A percentile compares a stretch with the other conserved stretches of the same genome.
These are phyloP conservation scores for Pachypanchax playfairii DNA, from an alignment of 2,113 vertebrate genomes.

Conservation along the genomic window DNA sequence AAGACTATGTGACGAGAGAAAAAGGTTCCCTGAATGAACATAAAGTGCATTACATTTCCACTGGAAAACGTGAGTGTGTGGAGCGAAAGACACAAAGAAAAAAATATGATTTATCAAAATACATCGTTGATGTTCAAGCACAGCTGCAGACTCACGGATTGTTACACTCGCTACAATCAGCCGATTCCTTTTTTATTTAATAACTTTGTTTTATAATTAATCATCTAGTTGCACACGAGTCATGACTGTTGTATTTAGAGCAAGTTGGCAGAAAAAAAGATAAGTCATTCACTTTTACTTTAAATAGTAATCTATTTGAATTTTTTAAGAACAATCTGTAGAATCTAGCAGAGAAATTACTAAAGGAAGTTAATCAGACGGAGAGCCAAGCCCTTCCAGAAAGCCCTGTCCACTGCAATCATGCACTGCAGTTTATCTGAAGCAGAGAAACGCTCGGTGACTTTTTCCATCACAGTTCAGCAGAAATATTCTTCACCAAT, in stretches of 20 bases:
- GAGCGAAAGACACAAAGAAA: no score
- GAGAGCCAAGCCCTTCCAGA: constrained; percentile 27
- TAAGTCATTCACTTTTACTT: background rate
- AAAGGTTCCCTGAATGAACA: no score
- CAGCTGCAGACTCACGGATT: no score
- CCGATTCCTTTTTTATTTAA: background rate
- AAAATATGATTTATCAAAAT: no score
- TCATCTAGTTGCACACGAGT: background rate
- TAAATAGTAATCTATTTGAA: background rate
- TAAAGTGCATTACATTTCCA: no score
- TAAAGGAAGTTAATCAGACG: constrained; percentile 49
- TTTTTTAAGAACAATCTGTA: background rate
- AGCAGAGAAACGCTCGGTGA: constrained; percentile 19
- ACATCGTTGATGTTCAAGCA: no score
- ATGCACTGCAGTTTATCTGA: constrained; percentile 49
- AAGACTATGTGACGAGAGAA: no score
- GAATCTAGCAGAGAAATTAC: constrained; percentile 5
- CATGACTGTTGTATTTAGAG: background rate
- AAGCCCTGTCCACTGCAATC: constrained; percentile 58
- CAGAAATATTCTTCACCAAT: background rate
- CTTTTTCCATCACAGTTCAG: constrained; percentile 27
- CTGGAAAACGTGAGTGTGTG: no score
- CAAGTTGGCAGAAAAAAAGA: constrained; percentile 33
- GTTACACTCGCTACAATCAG: no score
- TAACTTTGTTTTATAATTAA: background rate